phyloP scores from a whole-genome alignment of 2,888 invertebrate genomes.

The Ormia ochracea region DNA sequence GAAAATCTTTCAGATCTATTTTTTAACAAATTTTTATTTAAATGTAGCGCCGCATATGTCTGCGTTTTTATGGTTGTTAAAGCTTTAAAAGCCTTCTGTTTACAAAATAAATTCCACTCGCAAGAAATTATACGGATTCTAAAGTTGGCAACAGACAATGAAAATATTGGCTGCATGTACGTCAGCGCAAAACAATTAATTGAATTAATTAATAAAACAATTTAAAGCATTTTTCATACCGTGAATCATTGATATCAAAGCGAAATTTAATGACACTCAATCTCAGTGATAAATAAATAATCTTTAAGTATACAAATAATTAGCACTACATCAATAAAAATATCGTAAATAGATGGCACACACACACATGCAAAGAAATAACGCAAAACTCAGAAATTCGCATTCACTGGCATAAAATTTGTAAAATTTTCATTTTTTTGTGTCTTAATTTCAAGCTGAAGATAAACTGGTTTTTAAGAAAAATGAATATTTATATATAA shows the following conservation, averaged over 20 bases:
- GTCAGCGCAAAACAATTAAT: not conserved
- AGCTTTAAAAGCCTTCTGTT: too few species aligned
- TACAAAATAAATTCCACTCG: too few species aligned
- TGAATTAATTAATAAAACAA: not conserved
- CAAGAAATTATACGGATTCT: not conserved
- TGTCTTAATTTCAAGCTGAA: conserved; percentile 1
- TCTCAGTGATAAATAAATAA: conserved; percentile 15
- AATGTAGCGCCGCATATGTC: too few species aligned
- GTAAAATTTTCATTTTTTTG: conserved; percentile 6
- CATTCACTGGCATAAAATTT: conserved; percentile 15
- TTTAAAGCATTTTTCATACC: not conserved
- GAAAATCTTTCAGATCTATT: too few species aligned
- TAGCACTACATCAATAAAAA: not conserved
- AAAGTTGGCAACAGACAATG: not conserved
- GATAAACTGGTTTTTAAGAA: conserved; percentile 33
- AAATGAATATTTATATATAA: not conserved
- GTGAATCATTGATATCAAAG: conserved; percentile 1
- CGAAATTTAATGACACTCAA: not conserved
- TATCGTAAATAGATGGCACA: not conserved
- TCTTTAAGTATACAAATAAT: not conserved
- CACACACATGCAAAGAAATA: not conserved
- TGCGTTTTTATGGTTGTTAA: too few species aligned
- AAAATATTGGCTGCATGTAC: not conserved
- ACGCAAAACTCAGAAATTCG: not conserved
- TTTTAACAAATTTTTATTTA: too few species aligned